These are phyloP conservation scores for Cyrtodaria siliqua DNA, from an alignment of 2,888 invertebrate genomes.

Conservation along the genomic window DNA sequence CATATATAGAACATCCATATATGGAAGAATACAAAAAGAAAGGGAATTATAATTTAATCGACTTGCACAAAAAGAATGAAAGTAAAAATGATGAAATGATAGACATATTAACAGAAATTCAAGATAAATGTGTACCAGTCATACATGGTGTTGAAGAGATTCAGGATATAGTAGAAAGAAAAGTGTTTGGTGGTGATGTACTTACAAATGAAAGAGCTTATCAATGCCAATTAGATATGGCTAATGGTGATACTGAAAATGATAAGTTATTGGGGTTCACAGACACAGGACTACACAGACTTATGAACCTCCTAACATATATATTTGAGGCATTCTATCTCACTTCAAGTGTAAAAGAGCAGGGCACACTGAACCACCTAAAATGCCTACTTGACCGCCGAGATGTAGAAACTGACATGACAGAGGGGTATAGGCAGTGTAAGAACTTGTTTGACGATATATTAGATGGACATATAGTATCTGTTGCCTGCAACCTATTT, in stretches of 20 bases:
- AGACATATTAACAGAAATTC: slow-evolving; percentile 17
- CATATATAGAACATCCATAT: slow-evolving; percentile 36
- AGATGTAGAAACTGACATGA: slow-evolving; percentile 30
- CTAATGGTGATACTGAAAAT: slow-evolving; percentile 27
- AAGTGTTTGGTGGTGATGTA: slow-evolving; percentile 39
- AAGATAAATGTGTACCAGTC: slow-evolving; percentile 21
- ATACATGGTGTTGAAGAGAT: slow-evolving; percentile 3
- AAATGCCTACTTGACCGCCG: slow-evolving; percentile 22
- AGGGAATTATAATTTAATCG: slow-evolving; percentile 32
- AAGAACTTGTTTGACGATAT: slow-evolving; percentile 30
- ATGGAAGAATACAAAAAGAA: slow-evolving; percentile 25
- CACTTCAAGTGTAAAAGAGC: slow-evolving; percentile 13
- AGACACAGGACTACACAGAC: slow-evolving; percentile 38
- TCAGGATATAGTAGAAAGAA: slow-evolving; percentile 4
- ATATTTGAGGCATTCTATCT: slow-evolving; percentile 27
- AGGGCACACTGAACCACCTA: slow-evolving; percentile 31
- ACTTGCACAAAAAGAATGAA: slow-evolving; percentile 49
- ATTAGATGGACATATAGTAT: slow-evolving; percentile 23
- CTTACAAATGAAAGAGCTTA: slow-evolving; percentile 51
- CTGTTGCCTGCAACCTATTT: slow-evolving; percentile 21
- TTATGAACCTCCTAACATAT: slow-evolving; percentile 34
- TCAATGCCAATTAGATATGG: slow-evolving; percentile 30
- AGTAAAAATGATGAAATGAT: slow-evolving; percentile 46
- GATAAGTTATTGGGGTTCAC: slow-evolving; percentile 20
- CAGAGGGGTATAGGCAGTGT: slow-evolving; percentile 14